Base-by-base conservation (phyloP, 2,888 invertebrate genomes). In the Lycaena phlaeas region DNA sequence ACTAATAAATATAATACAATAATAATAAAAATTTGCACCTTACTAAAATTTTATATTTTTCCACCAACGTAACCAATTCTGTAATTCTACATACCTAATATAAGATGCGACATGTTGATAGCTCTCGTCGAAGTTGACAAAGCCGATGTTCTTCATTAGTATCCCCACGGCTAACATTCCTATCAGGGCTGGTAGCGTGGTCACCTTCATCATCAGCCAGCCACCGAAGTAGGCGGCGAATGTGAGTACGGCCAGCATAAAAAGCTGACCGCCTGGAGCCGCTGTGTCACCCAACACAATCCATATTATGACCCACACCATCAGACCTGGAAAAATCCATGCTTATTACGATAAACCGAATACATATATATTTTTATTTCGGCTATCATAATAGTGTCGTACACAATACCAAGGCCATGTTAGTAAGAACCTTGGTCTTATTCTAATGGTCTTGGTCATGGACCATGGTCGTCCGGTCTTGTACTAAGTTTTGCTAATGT, bases 151-250 rank as follows among this genome's bases (percentile, higher is more conserved):
- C 73, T 91, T 74, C 48, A 85, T 63, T 27, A 93, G 54, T 38
- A 95, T 88, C 53, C 95, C 96, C 29, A 93, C 91, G 52, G 94
- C 72, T 12, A 96, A 87, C 94, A 96, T 95, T 38, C 95, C 96
- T 53, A 95, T 92, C 9, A 96, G 87, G 1, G 93, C 90, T 1
- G 96, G 96, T 43, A 96, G 76, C 6, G 93, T 93, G 14, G 93
- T 90, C 50, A 94, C 76, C 54, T 85, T 86, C 46, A 91, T 88
- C 73, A 94, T 87, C 15, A 94, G 62, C 89, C 92, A 94, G 38
- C 95, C 95, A 6, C 93, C 94, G 56, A 94, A 90, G 71, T 95
- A 89, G 0, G 94, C 92, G 7, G 88, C 88, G 49, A 95, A 88
- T 34, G 91, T 88, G 1, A 95, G 85, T 1, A 89, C 84, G 1